Base-by-base conservation (phyloP, 37 sponge, comb jelly and placozoan genomes). In the Lycopodina hypogea region DNA sequence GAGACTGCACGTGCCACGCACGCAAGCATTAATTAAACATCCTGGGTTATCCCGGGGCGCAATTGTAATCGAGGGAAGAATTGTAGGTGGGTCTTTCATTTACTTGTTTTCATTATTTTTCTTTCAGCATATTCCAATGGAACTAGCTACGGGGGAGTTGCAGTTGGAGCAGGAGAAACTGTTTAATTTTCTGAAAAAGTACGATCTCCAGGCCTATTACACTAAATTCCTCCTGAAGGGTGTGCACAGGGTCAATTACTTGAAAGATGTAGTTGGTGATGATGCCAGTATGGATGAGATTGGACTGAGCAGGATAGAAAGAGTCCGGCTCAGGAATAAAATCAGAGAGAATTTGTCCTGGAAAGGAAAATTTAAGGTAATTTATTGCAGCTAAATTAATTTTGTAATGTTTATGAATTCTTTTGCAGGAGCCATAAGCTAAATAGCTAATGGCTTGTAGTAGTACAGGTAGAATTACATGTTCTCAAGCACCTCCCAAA, bases 101-200 rank as follows among this genome's bases (percentile, higher is more conserved):
- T n/a, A n/a, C n/a, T 18, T 53, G 56, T 53, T 53, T 53, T 53
- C 56, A n/a, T n/a, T n/a, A n/a, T n/a, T n/a, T n/a, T n/a, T n/a
- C n/a, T n/a, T n/a, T n/a, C n/a, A n/a, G n/a, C n/a, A 45, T 45
- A 4, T 9, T 45, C 48, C 48, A 9, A 45, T 45, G 48, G 48
- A 45, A 37, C 37, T 30, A 33, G 38, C 4, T 3, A 67, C 36
- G 3, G 70, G 56, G 28, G 59, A 55, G 24, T 35, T 42, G 57
- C 61, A 24, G 32, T n/a, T n/a, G n/a, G 80, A 86, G 38, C 78
- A 75, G 58, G 51, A 55, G 8, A 32, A 62, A 1, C 38, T 87
- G 48, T 87, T 36, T 72, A 89, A 89, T 74, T 89, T 89, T 69
- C 81, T 89, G 18, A 38, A 83, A 42, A 80, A 69, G 70, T 83